Base-by-base conservation (phyloP, 2,888 invertebrate species). In the Spilarctia lutea region DNA sequence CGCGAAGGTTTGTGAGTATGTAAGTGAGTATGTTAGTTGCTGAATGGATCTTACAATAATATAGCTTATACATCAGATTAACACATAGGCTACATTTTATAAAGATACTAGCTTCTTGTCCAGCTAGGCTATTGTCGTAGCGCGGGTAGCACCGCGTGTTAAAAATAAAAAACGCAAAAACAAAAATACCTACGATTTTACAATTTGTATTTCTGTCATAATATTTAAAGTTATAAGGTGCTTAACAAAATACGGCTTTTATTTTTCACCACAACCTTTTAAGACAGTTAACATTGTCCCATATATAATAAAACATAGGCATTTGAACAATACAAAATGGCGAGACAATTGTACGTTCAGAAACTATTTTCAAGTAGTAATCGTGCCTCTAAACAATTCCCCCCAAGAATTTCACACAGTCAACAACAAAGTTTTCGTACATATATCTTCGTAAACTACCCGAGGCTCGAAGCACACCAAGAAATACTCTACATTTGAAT, bases 401-500 rank as follows among this genome's bases (percentile, higher is more conserved):
- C 30, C 56, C 30, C 8, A 48, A 30, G n/a, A 65, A 65, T 66
- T 52, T 30, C 33, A 72, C 27, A 52, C 45, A 56, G 42, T 73
- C 16, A 39, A 48, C 66, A 30, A 73, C 68, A 68, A 60, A 68
- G 13, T 48, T 45, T 65, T 27, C 27, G 24, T 52, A 24, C 52
- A 70, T 65, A 74, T 52, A 63, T 48, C 68, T 45, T 48, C 18
- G 35, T 56, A 70, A 33, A 27, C 48, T 52, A 52, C 33, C 65
- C 18, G 16, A 66, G 65, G 52, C 69, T 42, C 42, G 16, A 66
- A 7, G 52, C 45, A 30, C 39, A 68, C 65, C 35, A 48, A 35
- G 48, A 16, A 68, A 69, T 52, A 60, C 35, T n/a, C n/a, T 39
- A 48, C 33, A 67, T 75, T 68, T 56, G 75, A 71, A 75, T 75